Evolutionary conservation across 2,797 vertebrate genomes (phyloP), one percentile per base, ranked within the genome.

Genomic region (Champsocephalus esox): DNA sequence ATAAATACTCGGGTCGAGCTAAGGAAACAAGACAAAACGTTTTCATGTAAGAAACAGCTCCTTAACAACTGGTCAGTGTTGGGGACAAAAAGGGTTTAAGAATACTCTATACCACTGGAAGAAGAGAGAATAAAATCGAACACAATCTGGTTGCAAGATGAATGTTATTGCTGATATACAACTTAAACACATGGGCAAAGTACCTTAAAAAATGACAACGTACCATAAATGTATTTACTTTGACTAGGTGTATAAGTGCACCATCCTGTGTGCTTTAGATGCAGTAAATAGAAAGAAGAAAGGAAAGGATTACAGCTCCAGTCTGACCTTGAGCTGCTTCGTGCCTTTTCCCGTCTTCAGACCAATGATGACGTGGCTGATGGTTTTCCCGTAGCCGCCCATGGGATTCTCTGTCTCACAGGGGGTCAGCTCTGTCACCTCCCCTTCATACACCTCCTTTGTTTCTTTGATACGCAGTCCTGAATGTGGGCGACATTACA

Each of bases 371-470:
- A 99, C 98, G 0, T 99, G 98, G 93, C 98, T 99, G 90, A 99
- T 96, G 49, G 98, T 99, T 93, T 99, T 99, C 51, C 98, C 98
- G 2, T 99, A 99, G 2, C 98, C 98, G 0, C 98, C 98, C 97
- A 99, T 98, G 11, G 98, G 98, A 91, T 99, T 99, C 91, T 99
- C 98, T 0, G 98, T 99, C 95, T 99, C 98, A 84, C 98, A 99
- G 0, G 98, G 98, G 49, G 96, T 99, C 75, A 99, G 92, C 91
- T 99, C 98, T 17, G 97, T 99, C 91, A 99, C 98, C 92, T 99
- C 98, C 4, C 98, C 98, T 93, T 99, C 98, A 82, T 99, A 99
- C 77, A 99, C 98, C 83, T 99, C 98, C 90, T 99, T 99, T 19
- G 98, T 99, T 85, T 99, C 98, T 93, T 99, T 99, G 92, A 99